phyloP scores from a whole-genome alignment of 2,888 invertebrate genomes.

The Eugnorisma glareosa region DNA sequence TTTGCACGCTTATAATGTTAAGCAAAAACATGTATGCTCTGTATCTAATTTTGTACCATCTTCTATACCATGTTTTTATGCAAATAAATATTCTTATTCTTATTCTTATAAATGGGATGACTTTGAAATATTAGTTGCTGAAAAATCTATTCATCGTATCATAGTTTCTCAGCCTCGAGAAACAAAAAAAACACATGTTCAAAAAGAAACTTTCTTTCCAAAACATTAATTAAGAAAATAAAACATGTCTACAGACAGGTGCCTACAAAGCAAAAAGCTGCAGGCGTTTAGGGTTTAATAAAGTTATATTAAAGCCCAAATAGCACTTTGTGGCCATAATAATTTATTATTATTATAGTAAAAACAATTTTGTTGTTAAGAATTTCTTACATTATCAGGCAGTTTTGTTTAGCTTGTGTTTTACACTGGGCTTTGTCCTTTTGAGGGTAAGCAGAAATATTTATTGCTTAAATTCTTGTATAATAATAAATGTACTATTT shows the following conservation, averaged over 20 bases:
- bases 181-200: constrained; percentile 32
- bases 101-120: no score
- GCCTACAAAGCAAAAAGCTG: constrained; percentile 38
- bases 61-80: no score
- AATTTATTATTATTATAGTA: constrained; percentile 49
- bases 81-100: no score
- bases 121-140: no score
- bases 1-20: no score
- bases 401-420: constrained; percentile 36
- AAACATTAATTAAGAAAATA: constrained; percentile 61
- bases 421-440: constrained; percentile 2
- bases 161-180: constrained; percentile 1
- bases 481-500: background rate
- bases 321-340: constrained; percentile 37
- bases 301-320: constrained; percentile 53
- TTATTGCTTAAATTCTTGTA: constrained; percentile 9
- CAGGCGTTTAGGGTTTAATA: constrained; percentile 57
- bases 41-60: no score
- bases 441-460: constrained; percentile 2
- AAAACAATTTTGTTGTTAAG: constrained; percentile 52
- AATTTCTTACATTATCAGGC: constrained; percentile 42
- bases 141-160: background rate
- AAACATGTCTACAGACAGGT: constrained; percentile 48
- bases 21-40: no score
- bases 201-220: constrained; percentile 45